These are phyloP conservation scores for Eumaeus atala DNA, from an alignment of 1,140 invertebrate species.

Conservation along the genomic window DNA sequence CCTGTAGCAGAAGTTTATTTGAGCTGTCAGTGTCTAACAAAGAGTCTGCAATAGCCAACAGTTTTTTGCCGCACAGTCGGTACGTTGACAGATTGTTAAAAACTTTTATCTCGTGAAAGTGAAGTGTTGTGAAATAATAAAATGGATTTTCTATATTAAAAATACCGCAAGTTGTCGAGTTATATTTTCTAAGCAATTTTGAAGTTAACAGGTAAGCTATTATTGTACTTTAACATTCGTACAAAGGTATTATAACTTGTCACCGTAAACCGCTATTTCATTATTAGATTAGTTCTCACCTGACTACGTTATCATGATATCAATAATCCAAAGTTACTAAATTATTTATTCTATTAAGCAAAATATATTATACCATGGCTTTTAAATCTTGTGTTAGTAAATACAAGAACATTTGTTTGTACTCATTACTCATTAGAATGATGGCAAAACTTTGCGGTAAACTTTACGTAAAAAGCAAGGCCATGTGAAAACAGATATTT, in stretches of 20 bases:
- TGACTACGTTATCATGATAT: conserved; percentile 9
- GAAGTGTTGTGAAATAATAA: conserved; percentile 34
- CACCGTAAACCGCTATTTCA: conserved; percentile 4
- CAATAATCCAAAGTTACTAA: background rate
- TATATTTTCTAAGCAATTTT: background rate
- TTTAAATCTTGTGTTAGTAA: too few relatives aligned
- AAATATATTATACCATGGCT: too few relatives aligned
- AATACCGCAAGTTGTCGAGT: conserved; percentile 16
- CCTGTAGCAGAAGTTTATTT: background rate
- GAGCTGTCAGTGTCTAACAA: conserved; percentile 6
- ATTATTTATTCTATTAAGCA: too few relatives aligned
- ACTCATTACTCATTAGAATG: too few relatives aligned
- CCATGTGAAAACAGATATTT: conserved; percentile 2
- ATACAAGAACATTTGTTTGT: too few relatives aligned
- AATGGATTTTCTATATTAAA: conserved; percentile 34
- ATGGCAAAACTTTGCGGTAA: background rate
- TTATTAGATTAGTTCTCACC: conserved; percentile 10
- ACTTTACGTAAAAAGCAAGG: conserved; percentile 4
- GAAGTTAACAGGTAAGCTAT: conserved; percentile 5
- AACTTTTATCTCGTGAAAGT: conserved; percentile 34
- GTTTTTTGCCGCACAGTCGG: conserved; percentile 24
- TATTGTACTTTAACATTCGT: background rate
- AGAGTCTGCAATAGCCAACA: background rate
- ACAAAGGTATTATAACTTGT: conserved; percentile 2
- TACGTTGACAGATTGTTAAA: conserved; percentile 21